Conservation (phyloP, 2,888 invertebrate species). For the Rhagonycha lutea region DNA sequence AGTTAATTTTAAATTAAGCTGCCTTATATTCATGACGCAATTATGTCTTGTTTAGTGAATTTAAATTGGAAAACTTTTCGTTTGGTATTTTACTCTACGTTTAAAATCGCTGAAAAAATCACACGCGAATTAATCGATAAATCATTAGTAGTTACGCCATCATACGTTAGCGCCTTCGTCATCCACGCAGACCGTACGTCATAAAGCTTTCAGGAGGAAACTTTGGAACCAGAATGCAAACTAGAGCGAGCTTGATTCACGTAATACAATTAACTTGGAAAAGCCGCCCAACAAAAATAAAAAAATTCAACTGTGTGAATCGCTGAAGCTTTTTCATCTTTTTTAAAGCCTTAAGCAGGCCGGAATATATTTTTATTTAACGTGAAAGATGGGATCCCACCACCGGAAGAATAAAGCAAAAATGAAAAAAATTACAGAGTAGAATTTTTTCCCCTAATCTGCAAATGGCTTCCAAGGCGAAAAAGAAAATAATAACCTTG, state of each 20-base stretch:
- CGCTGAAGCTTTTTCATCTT: background rate
- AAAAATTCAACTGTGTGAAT: background rate
- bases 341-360: background rate
- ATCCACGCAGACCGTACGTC: background rate
- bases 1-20: constrained; percentile 31
- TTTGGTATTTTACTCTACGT: background rate
- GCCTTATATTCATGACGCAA: constrained; percentile 28
- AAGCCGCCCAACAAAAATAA: background rate
- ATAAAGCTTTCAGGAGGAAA: background rate
- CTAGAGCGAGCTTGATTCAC: background rate
- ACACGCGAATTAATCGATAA: background rate
- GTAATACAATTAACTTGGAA: background rate
- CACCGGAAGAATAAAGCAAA: background rate
- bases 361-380: background rate
- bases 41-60: constrained; percentile 25
- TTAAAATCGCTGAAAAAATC: background rate
- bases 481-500: background rate
- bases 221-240: background rate
- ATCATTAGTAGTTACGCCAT: background rate
- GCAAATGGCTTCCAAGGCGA: background rate
- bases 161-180: background rate
- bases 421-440: background rate
- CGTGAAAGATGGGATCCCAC: background rate
- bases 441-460: background rate
- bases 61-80: constrained; percentile 17